Evolutionary conservation across 2,888 invertebrate species (phyloP).

Genomic region (Lycaena phlaeas): DNA sequence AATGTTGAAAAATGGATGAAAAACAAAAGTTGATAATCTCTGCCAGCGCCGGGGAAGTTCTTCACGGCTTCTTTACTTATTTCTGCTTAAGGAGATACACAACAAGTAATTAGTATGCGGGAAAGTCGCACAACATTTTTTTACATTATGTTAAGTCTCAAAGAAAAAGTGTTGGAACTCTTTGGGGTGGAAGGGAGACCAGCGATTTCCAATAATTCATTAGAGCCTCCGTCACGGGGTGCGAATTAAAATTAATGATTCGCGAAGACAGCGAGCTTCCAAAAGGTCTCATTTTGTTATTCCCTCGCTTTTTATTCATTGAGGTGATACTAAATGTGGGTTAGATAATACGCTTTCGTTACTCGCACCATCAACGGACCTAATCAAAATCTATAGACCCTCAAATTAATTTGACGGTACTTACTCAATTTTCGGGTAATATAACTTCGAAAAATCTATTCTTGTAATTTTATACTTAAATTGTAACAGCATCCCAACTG

Average conservation of each 20-base stretch:
- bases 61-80: conserved; percentile 42
- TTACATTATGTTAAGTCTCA: conserved; percentile 67
- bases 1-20: conserved; percentile 59
- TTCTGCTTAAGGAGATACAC: conserved; percentile 53
- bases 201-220: conserved; percentile 71
- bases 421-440: too few species aligned
- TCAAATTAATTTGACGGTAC: not conserved
- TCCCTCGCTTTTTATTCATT: conserved; percentile 61
- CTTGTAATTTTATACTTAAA: too few species aligned
- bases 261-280: conserved; percentile 54
- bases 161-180: conserved; percentile 60
- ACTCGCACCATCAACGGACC: not conserved
- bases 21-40: conserved; percentile 65
- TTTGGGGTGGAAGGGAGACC: conserved; percentile 39
- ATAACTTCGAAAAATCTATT: too few species aligned
- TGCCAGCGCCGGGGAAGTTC: conserved; percentile 47
- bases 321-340: conserved; percentile 35
- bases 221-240: conserved; percentile 62
- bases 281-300: conserved; percentile 55
- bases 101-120: conserved; percentile 71
- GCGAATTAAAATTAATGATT: conserved; percentile 73
- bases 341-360: not conserved
- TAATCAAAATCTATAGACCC: not conserved
- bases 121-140: conserved; percentile 63
- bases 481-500: too few species aligned